These are phyloP conservation scores for Melanargia galathea DNA, from an alignment of 2,888 invertebrate species.

Conservation along the genomic window DNA sequence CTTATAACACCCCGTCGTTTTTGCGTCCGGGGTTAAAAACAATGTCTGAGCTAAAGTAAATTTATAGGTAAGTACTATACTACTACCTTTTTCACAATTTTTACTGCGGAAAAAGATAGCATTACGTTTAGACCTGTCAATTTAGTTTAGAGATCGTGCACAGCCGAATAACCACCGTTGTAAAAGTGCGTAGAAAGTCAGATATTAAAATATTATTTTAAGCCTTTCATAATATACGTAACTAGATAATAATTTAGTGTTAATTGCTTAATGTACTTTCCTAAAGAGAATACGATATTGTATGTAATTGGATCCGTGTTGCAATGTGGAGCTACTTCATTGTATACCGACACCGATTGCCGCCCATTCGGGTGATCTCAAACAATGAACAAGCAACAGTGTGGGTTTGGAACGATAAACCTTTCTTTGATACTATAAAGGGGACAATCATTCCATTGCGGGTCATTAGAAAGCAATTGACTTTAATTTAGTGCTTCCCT, in stretches of 20 bases:
- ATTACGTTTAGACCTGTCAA: no score
- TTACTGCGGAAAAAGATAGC: no score
- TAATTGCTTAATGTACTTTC: constrained; percentile 4
- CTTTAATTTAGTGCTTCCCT: constrained; percentile 38
- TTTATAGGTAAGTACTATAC: no score
- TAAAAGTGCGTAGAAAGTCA: neutral
- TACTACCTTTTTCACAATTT: no score
- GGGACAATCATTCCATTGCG: constrained; percentile 42
- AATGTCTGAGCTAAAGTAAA: no score
- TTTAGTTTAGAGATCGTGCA: no score
- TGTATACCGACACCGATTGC: constrained; percentile 30
- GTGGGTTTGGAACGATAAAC: constrained; percentile 33
- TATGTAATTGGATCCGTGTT: constrained; percentile 6
- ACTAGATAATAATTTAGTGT: no score
- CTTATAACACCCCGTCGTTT: no score
- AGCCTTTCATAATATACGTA: neutral
- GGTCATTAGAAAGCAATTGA: constrained; percentile 43
- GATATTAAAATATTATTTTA: neutral
- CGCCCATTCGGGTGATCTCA: constrained; percentile 29
- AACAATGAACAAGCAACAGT: constrained; percentile 37
- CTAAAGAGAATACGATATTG: neutral
- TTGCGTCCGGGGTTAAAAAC: no score
- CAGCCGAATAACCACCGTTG: no score
- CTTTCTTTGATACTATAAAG: constrained; percentile 38
- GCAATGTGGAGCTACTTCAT: constrained; percentile 24